phyloP scores from a whole-genome alignment of 2,113 vertebrate genomes.

The Paramormyrops kingsleyae region DNA sequence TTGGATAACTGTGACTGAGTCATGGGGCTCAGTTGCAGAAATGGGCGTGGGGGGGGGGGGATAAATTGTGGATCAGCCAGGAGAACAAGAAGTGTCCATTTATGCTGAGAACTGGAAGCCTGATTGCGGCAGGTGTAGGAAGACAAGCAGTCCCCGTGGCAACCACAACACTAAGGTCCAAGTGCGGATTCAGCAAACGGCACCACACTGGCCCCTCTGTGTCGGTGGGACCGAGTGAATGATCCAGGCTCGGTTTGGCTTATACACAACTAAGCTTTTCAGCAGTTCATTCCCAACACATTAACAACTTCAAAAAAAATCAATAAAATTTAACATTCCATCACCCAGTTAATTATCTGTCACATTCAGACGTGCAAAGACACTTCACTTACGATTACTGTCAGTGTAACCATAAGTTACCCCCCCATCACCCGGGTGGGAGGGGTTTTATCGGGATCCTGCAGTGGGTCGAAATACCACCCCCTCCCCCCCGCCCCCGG shows the following conservation, averaged over 20 bases:
- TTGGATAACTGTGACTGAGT: neutral
- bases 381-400: neutral
- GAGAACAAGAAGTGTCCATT: neutral
- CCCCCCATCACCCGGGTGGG: neutral
- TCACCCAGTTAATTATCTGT: slow-evolving; percentile 1
- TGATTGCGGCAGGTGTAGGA: neutral
- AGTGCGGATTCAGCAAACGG: neutral
- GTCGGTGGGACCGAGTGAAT: neutral
- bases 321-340: neutral
- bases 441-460: neutral
- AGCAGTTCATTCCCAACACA: neutral
- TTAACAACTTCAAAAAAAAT: neutral
- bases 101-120: neutral
- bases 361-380: neutral
- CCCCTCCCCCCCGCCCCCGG: neutral
- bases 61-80: neutral
- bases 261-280: neutral
- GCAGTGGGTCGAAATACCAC: neutral
- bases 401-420: neutral
- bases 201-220: neutral
- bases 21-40: neutral
- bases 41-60: neutral
- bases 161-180: neutral
- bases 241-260: neutral
- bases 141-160: neutral